A percentile compares a stretch with the other conserved stretches of the same genome.
phyloP scores from a whole-genome alignment of 2,888 invertebrate genomes.

The Mesorhabditis spiculigera region DNA sequence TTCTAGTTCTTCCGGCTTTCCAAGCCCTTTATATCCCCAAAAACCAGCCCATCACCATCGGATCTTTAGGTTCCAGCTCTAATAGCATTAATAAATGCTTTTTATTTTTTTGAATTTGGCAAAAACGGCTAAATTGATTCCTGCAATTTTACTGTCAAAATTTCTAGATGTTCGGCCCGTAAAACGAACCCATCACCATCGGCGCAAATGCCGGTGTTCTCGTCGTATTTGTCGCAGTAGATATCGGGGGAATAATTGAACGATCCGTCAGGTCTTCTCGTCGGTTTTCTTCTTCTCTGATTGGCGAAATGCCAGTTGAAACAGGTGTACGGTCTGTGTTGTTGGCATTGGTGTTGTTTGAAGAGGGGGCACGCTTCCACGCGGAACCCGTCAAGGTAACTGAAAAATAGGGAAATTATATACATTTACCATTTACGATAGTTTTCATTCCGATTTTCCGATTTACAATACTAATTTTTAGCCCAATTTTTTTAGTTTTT shows the following conservation, averaged over 20 bases:
- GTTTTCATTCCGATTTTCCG: too few relatives aligned
- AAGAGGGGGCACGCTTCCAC: slow-evolving; percentile 99
- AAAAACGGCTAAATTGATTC: not conserved
- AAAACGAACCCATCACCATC: slow-evolving; percentile 98
- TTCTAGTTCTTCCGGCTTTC: too few relatives aligned
- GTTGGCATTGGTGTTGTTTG: slow-evolving; percentile 99
- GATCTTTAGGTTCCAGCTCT: too few relatives aligned
- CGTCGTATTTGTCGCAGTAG: slow-evolving; percentile 98
- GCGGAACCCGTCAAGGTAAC: slow-evolving; percentile 98
- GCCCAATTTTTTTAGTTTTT: too few relatives aligned
- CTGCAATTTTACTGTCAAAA: not conserved
- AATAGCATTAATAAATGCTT: too few relatives aligned
- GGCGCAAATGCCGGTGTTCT: slow-evolving; percentile 94
- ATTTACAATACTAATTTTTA: too few relatives aligned
- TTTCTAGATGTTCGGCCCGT: not conserved
- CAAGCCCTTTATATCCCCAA: too few relatives aligned
- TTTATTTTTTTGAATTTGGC: too few relatives aligned
- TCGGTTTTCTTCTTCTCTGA: slow-evolving; percentile 75
- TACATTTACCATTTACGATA: too few relatives aligned
- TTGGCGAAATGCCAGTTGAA: slow-evolving; percentile 84
- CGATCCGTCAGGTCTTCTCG: slow-evolving; percentile 89
- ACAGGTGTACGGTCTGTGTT: slow-evolving; percentile 66
- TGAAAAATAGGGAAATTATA: slow-evolving; percentile 60
- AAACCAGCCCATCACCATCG: too few relatives aligned
- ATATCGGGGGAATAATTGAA: slow-evolving; percentile 99